phyloP scores from a whole-genome alignment of 1,140 invertebrate species.

The Drosophila leontia region DNA sequence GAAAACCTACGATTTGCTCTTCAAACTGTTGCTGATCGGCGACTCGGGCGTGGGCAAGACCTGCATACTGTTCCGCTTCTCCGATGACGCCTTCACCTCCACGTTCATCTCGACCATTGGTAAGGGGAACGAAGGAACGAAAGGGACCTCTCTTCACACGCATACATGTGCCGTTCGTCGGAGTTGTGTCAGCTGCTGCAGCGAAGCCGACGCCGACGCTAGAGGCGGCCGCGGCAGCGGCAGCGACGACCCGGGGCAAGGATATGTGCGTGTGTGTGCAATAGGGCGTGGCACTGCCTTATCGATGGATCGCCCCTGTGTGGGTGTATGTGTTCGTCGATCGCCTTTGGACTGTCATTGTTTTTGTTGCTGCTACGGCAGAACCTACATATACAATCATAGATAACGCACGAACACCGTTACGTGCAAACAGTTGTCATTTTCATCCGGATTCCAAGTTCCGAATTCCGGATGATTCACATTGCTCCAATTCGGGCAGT shows the following conservation, averaged over 20 bases:
- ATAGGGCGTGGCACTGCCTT: conserved; percentile 65
- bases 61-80: conserved; percentile 98
- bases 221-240: conserved; percentile 23
- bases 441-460: conserved; percentile 8
- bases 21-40: conserved; percentile 98
- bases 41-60: conserved; percentile 99
- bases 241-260: conserved; percentile 28
- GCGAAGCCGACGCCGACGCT: conserved; percentile 14
- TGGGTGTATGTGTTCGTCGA: conserved; percentile 8
- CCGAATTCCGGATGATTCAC: conserved; percentile 11
- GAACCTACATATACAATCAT: conserved; percentile 13
- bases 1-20: conserved; percentile 99
- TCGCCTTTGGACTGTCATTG: conserved; percentile 53
- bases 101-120: conserved; percentile 99
- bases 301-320: conserved; percentile 13
- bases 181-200: conserved; percentile 41
- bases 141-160: conserved; percentile 6
- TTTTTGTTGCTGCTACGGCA: conserved; percentile 3
- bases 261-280: conserved; percentile 44
- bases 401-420: conserved; percentile 51
- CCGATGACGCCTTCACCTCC: conserved; percentile 99
- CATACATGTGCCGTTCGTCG: conserved; percentile 12
- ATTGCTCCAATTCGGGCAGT: conserved; percentile 2
- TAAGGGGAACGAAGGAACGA: conserved; percentile 86
- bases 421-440: conserved; percentile 36